These are phyloP conservation scores for Acromyrmex echinatior DNA, from an alignment of 1,140 invertebrate species.

Conservation along the genomic window DNA sequence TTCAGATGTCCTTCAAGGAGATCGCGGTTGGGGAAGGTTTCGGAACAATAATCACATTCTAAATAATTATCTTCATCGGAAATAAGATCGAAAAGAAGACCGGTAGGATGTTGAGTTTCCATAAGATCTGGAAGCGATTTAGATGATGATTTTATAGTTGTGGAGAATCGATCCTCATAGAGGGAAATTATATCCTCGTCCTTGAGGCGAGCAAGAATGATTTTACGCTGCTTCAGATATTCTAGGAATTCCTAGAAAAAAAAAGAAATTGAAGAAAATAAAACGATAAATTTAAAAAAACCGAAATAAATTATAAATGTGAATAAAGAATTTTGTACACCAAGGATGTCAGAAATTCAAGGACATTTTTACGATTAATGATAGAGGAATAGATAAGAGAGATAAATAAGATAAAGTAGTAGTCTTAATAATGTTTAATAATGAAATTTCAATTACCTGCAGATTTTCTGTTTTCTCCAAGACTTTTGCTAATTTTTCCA, in stretches of 20 bases:
- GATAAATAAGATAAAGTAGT: not conserved
- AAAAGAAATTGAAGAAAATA: not conserved
- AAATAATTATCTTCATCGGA: conserved; percentile 70
- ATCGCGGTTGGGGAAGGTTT: conserved; percentile 79
- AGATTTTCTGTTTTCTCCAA: conserved; percentile 76
- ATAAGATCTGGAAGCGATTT: conserved; percentile 76
- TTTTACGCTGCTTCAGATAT: conserved; percentile 84
- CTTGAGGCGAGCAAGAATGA: conserved; percentile 81
- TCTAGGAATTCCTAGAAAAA: conserved; percentile 80
- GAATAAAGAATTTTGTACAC: not conserved
- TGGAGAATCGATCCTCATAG: conserved; percentile 79
- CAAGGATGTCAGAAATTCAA: not conserved
- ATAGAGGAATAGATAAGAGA: not conserved
- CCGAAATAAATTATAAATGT: conserved; percentile 8
- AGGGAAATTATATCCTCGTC: conserved; percentile 83
- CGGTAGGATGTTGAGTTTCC: conserved; percentile 56
- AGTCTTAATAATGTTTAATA: not conserved
- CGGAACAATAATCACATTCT: conserved; percentile 84
- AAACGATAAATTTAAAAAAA: not conserved
- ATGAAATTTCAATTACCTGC: conserved; percentile 6
- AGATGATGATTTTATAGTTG: conserved; percentile 37
- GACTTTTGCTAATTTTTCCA: conserved; percentile 76
- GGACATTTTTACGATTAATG: not conserved
- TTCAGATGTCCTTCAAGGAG: conserved; percentile 82
- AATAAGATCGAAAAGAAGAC: conserved; percentile 70